These are phyloP conservation scores for Crocodylus rhombifer DNA, from an alignment of 2,797 vertebrate genomes.

Conservation along the genomic window DNA sequence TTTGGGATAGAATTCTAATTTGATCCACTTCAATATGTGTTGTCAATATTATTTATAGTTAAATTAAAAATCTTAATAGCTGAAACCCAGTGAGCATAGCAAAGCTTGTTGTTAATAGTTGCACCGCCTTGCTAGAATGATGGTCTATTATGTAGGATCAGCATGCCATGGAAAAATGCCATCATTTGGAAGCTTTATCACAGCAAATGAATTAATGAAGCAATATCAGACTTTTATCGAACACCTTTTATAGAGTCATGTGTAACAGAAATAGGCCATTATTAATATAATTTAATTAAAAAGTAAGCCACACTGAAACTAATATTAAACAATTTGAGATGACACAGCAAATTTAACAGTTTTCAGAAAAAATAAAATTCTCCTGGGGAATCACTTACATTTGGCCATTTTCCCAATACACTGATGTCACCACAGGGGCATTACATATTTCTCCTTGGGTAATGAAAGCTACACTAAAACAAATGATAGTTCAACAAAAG, in stretches of 20 bases:
- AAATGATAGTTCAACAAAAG: neutral
- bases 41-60: slow-evolving; percentile 63
- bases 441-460: neutral
- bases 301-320: slow-evolving; percentile 14
- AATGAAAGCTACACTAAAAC: neutral
- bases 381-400: neutral
- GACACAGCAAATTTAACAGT: slow-evolving; percentile 6
- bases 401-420: neutral
- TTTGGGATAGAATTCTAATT: slow-evolving; percentile 37
- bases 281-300: slow-evolving; percentile 56
- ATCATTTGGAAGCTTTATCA: slow-evolving; percentile 55
- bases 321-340: neutral
- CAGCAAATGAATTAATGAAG: slow-evolving; percentile 63
- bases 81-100: slow-evolving; percentile 50
- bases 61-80: slow-evolving; percentile 60
- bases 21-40: slow-evolving; percentile 20
- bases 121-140: slow-evolving; percentile 15
- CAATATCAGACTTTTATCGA: slow-evolving; percentile 19
- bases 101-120: slow-evolving; percentile 56
- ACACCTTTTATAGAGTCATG: slow-evolving; percentile 30
- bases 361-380: neutral
- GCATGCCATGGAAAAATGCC: slow-evolving; percentile 38
- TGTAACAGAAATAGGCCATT: slow-evolving; percentile 1
- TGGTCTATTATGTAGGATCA: slow-evolving; percentile 43
- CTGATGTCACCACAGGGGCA: neutral